Percentiles rank a stretch among this genome's conserved stretches.
Conservation (phyloP, 2,113 vertebrate species). For the Zosterops lateralis region DNA sequence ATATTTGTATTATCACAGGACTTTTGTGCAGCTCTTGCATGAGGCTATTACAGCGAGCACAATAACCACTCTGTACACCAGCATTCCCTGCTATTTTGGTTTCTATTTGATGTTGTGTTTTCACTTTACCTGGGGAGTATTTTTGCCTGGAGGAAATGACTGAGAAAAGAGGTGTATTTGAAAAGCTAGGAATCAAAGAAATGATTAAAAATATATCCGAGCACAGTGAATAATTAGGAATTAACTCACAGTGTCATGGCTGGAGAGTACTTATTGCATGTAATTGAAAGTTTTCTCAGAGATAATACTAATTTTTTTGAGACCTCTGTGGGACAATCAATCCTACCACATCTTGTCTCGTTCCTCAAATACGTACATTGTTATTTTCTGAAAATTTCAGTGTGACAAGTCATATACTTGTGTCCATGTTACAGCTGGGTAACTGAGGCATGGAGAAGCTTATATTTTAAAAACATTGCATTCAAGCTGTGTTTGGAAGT, state of each 20-base stretch:
- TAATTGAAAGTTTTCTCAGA: not conserved
- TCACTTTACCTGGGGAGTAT: conserved; percentile 19
- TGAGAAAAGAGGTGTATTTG: not conserved
- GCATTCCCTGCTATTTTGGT: not conserved
- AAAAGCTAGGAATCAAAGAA: conserved; percentile 37
- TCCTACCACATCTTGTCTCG: not conserved
- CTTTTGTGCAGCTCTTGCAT: not conserved
- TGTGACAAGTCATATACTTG: not conserved
- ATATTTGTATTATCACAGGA: conserved; percentile 27
- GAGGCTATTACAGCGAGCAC: not conserved
- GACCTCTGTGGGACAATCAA: not conserved
- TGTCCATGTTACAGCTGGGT: not conserved
- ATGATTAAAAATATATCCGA: not conserved
- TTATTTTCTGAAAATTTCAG: not conserved
- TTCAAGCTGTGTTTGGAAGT: not conserved
- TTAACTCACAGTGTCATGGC: not conserved
- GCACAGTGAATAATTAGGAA: conserved; percentile 2
- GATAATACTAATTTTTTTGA: not conserved
- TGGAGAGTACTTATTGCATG: not conserved
- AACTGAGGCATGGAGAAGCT: not conserved
- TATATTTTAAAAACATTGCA: not conserved
- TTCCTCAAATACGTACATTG: not conserved
- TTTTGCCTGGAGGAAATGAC: conserved; percentile 42
- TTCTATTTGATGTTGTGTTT: conserved; percentile 27
- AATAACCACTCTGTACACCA: not conserved